phyloP scores from a whole-genome alignment of 2,113 vertebrate species.

The Varanus komodoensis region DNA sequence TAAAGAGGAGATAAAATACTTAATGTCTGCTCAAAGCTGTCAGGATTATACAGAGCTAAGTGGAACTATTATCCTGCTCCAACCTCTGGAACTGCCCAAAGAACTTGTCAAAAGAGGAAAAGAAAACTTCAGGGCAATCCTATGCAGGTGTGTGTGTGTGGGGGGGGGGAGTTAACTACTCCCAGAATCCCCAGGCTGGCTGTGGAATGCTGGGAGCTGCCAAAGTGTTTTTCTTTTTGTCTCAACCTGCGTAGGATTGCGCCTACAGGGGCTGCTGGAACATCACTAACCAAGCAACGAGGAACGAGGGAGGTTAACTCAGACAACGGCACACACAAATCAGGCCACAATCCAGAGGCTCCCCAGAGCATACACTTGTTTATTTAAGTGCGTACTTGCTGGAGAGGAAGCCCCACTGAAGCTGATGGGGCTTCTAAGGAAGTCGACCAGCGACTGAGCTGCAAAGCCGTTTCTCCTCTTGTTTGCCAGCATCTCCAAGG shows the following conservation, averaged over 20 bases:
- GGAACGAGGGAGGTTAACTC: background rate
- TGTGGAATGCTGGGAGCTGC: too few species aligned
- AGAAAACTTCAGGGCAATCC: background rate
- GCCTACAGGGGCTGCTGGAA: too few species aligned
- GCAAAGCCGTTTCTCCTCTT: background rate
- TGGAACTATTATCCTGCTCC: background rate
- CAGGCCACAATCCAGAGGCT: background rate
- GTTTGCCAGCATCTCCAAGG: background rate
- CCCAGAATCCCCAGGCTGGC: too few species aligned
- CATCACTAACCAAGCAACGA: too few species aligned
- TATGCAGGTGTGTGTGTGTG: too few species aligned
- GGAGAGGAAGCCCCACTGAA: background rate
- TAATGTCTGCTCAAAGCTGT: slow-evolving; percentile 8
- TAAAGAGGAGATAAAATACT: slow-evolving; percentile 28
- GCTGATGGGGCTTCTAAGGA: background rate
- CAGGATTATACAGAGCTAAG: slow-evolving; percentile 11
- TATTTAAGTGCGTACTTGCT: background rate
- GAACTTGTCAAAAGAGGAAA: background rate
- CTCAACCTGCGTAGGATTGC: too few species aligned
- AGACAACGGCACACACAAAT: background rate
- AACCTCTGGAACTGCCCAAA: background rate
- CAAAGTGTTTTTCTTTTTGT: too few species aligned
- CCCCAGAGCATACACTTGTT: background rate
- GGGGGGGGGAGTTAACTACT: too few species aligned
- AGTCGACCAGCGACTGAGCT: background rate